These are phyloP conservation scores for Spondyliosoma cantharus DNA, from an alignment of 2,797 vertebrate genomes.

Conservation along the genomic window DNA sequence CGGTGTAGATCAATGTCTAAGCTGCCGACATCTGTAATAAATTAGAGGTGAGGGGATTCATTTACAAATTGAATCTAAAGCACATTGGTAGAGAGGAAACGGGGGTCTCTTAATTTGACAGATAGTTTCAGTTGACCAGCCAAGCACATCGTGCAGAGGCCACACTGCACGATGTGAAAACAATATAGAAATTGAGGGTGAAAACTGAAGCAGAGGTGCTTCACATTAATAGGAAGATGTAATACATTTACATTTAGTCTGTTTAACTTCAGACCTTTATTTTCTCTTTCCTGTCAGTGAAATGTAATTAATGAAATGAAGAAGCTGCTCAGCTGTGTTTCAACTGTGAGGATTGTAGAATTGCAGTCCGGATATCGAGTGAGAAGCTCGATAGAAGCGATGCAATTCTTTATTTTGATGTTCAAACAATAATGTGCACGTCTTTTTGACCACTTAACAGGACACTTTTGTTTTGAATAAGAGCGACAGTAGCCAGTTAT, in stretches of 20 bases:
- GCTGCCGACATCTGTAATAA: constrained; percentile 5
- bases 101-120: constrained; percentile 9
- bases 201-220: background rate
- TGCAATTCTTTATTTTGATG: background rate
- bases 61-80: constrained; percentile 18
- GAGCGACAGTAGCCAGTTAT: background rate
- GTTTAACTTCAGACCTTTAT: background rate
- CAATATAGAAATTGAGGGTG: background rate
- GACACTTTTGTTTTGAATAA: background rate
- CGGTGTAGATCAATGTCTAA: background rate
- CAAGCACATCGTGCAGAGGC: background rate
- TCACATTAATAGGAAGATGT: background rate
- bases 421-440: background rate
- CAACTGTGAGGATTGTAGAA: background rate
- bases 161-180: background rate
- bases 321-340: background rate
- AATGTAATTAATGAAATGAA: background rate
- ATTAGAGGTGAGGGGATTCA: constrained; percentile 26
- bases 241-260: background rate
- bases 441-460: background rate
- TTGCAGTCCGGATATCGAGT: background rate
- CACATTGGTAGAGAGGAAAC: background rate
- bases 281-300: background rate
- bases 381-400: background rate
- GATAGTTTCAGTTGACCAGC: background rate